Conservation (phyloP, 1,140 invertebrate genomes). For the Euschistus heros region DNA sequence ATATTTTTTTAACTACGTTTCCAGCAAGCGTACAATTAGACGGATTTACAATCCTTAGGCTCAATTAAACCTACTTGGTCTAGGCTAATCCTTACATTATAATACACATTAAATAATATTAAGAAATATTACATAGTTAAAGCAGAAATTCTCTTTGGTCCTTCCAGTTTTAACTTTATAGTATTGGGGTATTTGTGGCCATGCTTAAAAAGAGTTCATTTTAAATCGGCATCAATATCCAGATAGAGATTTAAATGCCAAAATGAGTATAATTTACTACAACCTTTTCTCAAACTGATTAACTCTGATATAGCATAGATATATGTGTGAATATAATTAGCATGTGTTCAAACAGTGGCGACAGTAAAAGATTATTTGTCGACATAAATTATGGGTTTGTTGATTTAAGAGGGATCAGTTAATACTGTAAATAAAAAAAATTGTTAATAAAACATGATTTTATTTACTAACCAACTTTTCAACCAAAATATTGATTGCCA, state of each 20-base stretch:
- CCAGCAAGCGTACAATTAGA: constrained; percentile 24
- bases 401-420: no score
- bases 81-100: no score
- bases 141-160: constrained; percentile 21
- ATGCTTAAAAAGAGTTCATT: not conserved
- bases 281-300: not conserved
- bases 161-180: constrained; percentile 19
- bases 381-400: no score
- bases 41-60: constrained; percentile 26
- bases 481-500: no score
- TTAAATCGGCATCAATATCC: not conserved
- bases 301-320: not conserved
- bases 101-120: not conserved
- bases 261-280: not conserved
- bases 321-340: not conserved
- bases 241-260: not conserved
- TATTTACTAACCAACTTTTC: no score
- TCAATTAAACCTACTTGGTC: constrained; percentile 9
- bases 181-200: constrained; percentile 21
- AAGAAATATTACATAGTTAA: constrained; percentile 2
- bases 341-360: no score
- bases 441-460: no score
- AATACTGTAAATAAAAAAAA: no score
- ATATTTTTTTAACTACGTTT: constrained; percentile 15
- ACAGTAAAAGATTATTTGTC: no score